A percentile compares a stretch with the other conserved stretches of the same genome.
phyloP scores from a whole-genome alignment of 2,888 invertebrate genomes.

The Zele albiditarsus region DNA sequence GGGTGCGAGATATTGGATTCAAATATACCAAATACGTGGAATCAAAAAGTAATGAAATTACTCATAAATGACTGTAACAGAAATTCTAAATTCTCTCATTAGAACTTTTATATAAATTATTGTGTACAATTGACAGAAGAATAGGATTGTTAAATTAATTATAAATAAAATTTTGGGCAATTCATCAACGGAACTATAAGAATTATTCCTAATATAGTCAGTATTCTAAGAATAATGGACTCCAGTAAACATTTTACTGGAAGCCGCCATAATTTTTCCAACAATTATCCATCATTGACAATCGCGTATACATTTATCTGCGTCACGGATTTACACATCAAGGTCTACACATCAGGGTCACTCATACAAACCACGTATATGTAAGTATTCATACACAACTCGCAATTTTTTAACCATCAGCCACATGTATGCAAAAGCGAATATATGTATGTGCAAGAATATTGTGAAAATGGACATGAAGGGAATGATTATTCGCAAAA shows the following conservation, averaged over 20 bases:
- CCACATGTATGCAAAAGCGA: background rate
- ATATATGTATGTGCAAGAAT: too few species aligned
- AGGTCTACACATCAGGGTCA: background rate
- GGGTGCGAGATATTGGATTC: too few species aligned
- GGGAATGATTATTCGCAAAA: background rate
- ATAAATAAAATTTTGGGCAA: background rate
- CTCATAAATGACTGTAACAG: too few species aligned
- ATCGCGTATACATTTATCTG: background rate
- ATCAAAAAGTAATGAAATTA: too few species aligned
- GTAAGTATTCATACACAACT: too few species aligned
- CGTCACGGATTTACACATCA: slow-evolving; percentile 2
- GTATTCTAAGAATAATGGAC: background rate
- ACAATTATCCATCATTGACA: background rate
- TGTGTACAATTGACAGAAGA: background rate
- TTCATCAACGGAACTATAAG: background rate
- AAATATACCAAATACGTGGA: background rate
- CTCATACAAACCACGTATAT: background rate
- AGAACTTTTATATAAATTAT: too few species aligned
- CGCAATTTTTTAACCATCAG: background rate
- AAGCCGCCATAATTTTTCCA: background rate
- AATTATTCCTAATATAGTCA: background rate
- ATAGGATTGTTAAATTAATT: background rate
- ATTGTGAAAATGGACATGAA: background rate
- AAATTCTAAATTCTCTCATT: too few species aligned
- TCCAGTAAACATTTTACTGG: background rate